These are phyloP conservation scores for Grus americana DNA, from an alignment of 2,113 vertebrate genomes.

Conservation along the genomic window DNA sequence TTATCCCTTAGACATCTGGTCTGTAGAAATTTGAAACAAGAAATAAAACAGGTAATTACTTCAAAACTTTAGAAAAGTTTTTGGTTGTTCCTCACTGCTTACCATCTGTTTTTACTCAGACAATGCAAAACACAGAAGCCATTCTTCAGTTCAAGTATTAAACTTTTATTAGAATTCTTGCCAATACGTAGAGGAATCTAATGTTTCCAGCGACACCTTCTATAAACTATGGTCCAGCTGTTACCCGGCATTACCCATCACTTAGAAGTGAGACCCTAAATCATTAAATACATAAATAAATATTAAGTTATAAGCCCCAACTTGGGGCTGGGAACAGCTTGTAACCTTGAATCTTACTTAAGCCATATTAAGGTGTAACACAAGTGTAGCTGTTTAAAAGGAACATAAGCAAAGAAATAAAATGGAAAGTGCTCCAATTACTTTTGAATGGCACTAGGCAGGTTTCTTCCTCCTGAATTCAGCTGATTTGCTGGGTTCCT, in stretches of 20 bases:
- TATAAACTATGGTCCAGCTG: too few species aligned
- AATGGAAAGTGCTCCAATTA: background rate
- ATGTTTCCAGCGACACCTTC: background rate
- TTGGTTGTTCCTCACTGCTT: background rate
- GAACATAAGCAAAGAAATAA: background rate
- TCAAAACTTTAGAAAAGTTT: background rate
- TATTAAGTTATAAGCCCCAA: background rate
- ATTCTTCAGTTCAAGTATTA: background rate
- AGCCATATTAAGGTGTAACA: too few species aligned
- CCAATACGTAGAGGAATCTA: background rate
- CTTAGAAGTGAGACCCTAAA: background rate
- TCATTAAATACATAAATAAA: background rate
- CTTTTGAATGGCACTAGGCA: background rate
- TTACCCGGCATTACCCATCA: background rate
- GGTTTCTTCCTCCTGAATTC: background rate
- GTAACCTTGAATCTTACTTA: background rate
- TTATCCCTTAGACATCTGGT: background rate
- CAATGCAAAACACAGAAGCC: background rate
- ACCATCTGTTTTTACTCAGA: background rate
- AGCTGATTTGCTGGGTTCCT: background rate
- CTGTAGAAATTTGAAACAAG: background rate
- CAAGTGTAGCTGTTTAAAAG: background rate
- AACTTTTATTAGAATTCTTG: background rate
- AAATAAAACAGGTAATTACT: background rate
- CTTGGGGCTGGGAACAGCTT: background rate